A percentile compares a stretch with the other conserved stretches of the same genome.
Conservation (phyloP, 2,797 vertebrate genomes). For the Prunella strophiata region DNA sequence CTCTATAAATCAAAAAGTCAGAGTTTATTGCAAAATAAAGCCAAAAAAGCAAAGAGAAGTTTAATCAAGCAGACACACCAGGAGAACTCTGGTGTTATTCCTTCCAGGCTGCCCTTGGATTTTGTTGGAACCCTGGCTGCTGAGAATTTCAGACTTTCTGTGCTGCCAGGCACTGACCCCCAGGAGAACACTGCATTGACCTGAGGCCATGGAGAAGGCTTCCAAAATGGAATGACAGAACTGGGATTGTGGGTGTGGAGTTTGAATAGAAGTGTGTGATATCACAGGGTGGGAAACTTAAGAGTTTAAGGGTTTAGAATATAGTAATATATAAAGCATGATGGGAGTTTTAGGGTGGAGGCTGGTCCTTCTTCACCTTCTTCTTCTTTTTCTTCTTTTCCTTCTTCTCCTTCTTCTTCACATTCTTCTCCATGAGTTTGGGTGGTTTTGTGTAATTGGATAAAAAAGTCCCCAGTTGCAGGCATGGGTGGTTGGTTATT, state of each 20-base stretch:
- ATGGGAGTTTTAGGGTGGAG: background rate
- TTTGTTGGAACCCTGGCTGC: background rate
- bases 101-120: background rate
- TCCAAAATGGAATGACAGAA: background rate
- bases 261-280: background rate
- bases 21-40: background rate
- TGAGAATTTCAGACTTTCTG: background rate
- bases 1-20: background rate
- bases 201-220: background rate
- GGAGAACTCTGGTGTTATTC: background rate
- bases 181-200: background rate
- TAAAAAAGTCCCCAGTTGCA: background rate
- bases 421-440: too few species aligned
- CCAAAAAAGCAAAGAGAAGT: background rate
- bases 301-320: background rate
- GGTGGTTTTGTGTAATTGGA: background rate
- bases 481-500: background rate
- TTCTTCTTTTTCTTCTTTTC: too few species aligned
- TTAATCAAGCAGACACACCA: background rate
- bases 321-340: too few species aligned
- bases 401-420: too few species aligned
- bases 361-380: background rate
- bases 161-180: background rate
- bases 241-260: background rate
- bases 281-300: background rate